A percentile compares a stretch with the other conserved stretches of the same genome.
Conservation (phyloP, 2,113 vertebrate genomes). For the Marmota monax region DNA sequence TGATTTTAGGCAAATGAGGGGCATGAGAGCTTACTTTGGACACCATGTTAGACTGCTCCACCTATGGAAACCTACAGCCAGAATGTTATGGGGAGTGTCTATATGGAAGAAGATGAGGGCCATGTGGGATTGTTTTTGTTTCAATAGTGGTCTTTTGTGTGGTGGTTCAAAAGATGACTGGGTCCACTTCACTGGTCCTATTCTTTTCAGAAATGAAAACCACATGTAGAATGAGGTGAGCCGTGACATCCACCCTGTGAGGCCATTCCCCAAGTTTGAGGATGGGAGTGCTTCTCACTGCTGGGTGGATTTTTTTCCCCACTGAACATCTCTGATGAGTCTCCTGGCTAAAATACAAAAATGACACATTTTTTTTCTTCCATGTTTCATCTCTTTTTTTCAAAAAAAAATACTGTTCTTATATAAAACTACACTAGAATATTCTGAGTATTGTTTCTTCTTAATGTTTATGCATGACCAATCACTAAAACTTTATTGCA, state of each 20-base stretch:
- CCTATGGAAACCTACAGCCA: too few species aligned
- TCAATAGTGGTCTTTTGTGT: too few species aligned
- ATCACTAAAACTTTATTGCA: too few species aligned
- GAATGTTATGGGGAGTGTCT: too few species aligned
- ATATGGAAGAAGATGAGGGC: too few species aligned
- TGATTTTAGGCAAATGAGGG: too few species aligned
- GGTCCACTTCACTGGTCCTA: background rate
- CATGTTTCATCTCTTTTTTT: background rate
- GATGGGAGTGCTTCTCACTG: rapidly evolving
- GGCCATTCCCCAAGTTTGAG: rapidly evolving
- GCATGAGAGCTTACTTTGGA: too few species aligned
- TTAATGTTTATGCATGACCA: background rate
- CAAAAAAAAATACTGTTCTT: background rate
- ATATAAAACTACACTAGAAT: background rate
- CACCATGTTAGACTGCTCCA: too few species aligned
- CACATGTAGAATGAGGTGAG: background rate
- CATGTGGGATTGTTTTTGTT: too few species aligned
- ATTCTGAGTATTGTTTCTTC: background rate
- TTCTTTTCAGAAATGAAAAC: background rate
- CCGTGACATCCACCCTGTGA: rapidly evolving
- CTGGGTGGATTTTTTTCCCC: rapidly evolving
- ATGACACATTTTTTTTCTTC: conserved; percentile 11
- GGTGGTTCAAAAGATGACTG: too few species aligned
- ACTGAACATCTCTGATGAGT: background rate
- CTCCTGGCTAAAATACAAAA: background rate